phyloP scores from a whole-genome alignment of 2,888 invertebrate genomes.

The Idaea biselata region DNA sequence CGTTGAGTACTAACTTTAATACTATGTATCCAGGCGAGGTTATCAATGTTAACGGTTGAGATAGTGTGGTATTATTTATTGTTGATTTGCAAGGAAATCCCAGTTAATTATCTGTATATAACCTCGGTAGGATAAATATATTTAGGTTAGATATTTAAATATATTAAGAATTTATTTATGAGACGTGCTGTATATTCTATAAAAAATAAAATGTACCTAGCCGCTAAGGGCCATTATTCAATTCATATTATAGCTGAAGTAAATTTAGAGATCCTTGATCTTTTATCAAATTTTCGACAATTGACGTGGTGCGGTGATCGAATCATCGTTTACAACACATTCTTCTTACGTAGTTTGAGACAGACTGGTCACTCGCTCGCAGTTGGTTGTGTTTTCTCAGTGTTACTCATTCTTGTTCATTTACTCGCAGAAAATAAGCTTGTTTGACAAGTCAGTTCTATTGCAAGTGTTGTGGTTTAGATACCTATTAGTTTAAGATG shows the following conservation, averaged over 20 bases:
- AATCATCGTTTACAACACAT: slow-evolving; percentile 13
- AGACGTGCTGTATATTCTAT: neutral
- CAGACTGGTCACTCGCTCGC: slow-evolving; percentile 16
- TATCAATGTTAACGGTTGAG: neutral
- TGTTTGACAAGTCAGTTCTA: neutral
- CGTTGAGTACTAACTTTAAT: neutral
- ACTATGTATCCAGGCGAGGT: neutral
- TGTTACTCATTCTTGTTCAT: slow-evolving; percentile 14
- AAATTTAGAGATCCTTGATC: slow-evolving; percentile 20
- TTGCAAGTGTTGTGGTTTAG: neutral
- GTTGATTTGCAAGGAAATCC: neutral
- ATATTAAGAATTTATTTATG: too few species aligned
- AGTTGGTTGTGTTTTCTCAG: slow-evolving; percentile 15
- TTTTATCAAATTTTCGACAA: slow-evolving; percentile 13
- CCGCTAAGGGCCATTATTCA: slow-evolving; percentile 7
- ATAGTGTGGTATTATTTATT: neutral
- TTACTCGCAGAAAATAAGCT: neutral
- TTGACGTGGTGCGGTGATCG: slow-evolving; percentile 1
- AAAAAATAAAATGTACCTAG: neutral
- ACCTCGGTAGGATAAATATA: neutral
- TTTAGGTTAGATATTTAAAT: neutral
- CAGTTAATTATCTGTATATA: neutral
- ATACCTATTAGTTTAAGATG: slow-evolving; percentile 8
- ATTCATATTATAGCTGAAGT: slow-evolving; percentile 6
- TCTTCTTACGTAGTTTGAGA: slow-evolving; percentile 27